A percentile compares a stretch with the other conserved stretches of the same genome.
These are phyloP conservation scores for Trichosurus vulpecula DNA, from an alignment of 2,797 vertebrate genomes.

Conservation along the genomic window DNA sequence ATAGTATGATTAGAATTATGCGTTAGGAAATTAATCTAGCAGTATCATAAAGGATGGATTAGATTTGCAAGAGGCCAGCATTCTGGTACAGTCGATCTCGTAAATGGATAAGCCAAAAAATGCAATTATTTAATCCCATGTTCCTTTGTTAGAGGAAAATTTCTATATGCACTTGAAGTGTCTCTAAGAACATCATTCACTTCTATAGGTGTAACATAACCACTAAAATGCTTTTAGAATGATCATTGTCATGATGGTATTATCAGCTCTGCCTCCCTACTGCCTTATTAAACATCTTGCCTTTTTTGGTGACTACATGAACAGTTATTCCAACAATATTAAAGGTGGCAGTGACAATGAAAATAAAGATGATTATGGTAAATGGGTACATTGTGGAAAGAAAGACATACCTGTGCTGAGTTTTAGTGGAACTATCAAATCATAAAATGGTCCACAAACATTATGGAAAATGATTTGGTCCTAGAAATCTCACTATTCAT, in stretches of 20 bases:
- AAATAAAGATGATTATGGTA: not conserved
- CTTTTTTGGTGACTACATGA: not conserved
- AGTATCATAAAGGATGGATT: not conserved
- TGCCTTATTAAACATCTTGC: not conserved
- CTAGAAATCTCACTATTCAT: not conserved
- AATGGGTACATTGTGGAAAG: not conserved
- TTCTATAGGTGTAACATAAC: not conserved
- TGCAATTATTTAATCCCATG: not conserved
- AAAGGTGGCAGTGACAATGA: not conserved
- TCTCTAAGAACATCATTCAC: not conserved
- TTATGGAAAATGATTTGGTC: not conserved
- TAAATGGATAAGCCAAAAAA: not conserved
- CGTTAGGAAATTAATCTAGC: not conserved
- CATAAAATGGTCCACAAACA: not conserved
- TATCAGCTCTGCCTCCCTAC: not conserved
- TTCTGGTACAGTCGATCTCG: not conserved
- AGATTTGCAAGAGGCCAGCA: not conserved
- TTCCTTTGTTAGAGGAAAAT: not conserved
- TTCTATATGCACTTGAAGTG: not conserved
- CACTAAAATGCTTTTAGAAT: not conserved
- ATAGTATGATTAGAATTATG: not conserved
- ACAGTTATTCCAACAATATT: not conserved
- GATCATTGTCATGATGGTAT: not conserved
- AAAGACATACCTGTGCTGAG: not conserved
- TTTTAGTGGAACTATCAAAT: not conserved